These are phyloP conservation scores for Formica exsecta DNA, from an alignment of 1,140 invertebrate genomes.

Conservation along the genomic window DNA sequence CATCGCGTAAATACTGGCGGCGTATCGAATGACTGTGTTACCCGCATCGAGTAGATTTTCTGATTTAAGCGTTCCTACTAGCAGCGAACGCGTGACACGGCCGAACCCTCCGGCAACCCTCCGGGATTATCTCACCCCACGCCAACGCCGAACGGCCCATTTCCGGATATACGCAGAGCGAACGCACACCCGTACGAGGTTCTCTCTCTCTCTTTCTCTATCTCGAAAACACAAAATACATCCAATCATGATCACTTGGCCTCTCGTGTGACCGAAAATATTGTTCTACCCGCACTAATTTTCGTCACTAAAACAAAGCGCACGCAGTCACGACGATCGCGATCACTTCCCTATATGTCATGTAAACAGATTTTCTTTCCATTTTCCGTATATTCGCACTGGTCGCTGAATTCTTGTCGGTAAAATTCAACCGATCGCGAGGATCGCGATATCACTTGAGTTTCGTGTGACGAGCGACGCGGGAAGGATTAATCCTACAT, in stretches of 20 bases:
- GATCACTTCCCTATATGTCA: constrained; percentile 13
- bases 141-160: constrained; percentile 58
- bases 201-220: constrained; percentile 14
- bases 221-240: constrained; percentile 24
- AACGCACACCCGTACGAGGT: constrained; percentile 24
- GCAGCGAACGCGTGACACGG: constrained; percentile 60
- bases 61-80: constrained; percentile 59
- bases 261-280: constrained; percentile 28
- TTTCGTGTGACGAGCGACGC: not conserved
- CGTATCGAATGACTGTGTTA: constrained; percentile 59
- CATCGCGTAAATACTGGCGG: constrained; percentile 40
- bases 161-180: constrained; percentile 64
- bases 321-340: too few species aligned
- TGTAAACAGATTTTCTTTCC: not conserved
- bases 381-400: not conserved
- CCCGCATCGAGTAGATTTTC: constrained; percentile 64
- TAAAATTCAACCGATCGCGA: not conserved
- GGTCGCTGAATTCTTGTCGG: not conserved
- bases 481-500: not conserved
- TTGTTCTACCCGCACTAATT: constrained; percentile 30
- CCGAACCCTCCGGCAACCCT: constrained; percentile 69
- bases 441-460: constrained; percentile 3
- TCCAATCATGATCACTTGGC: constrained; percentile 3
- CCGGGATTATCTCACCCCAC: constrained; percentile 68
- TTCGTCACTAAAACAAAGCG: constrained; percentile 13